These are phyloP conservation scores for Saxicola maurus DNA, from an alignment of 2,797 vertebrate genomes.

Conservation along the genomic window DNA sequence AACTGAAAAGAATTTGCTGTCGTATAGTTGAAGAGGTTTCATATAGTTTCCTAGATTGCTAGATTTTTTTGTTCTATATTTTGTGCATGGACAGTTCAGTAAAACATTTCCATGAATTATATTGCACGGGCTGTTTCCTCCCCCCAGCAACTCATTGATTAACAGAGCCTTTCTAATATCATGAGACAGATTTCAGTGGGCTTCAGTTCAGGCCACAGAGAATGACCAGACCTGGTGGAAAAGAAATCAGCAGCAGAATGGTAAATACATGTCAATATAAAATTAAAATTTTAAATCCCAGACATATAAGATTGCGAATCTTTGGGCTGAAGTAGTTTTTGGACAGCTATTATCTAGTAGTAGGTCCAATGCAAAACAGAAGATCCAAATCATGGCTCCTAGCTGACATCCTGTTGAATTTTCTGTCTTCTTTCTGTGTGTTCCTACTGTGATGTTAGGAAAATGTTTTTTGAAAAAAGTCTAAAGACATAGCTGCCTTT, in stretches of 20 bases:
- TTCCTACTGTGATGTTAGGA: background rate
- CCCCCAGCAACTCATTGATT: rapidly evolving
- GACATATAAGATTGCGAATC: rapidly evolving
- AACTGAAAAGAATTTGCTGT: background rate
- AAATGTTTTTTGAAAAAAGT: background rate
- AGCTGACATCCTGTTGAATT: background rate
- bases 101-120: background rate
- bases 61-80: background rate
- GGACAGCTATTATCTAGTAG: background rate
- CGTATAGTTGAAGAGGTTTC: background rate
- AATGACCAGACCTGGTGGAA: background rate
- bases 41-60: background rate
- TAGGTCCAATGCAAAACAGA: background rate
- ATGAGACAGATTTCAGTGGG: background rate
- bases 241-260: background rate
- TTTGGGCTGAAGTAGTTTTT: background rate
- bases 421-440: background rate
- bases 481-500: background rate
- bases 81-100: background rate
- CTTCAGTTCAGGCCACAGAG: background rate
- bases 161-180: background rate
- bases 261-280: background rate
- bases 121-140: background rate
- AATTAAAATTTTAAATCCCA: background rate
- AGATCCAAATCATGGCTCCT: background rate